Conservation (phyloP, 2,888 invertebrate species). For the Morpho deidamia region DNA sequence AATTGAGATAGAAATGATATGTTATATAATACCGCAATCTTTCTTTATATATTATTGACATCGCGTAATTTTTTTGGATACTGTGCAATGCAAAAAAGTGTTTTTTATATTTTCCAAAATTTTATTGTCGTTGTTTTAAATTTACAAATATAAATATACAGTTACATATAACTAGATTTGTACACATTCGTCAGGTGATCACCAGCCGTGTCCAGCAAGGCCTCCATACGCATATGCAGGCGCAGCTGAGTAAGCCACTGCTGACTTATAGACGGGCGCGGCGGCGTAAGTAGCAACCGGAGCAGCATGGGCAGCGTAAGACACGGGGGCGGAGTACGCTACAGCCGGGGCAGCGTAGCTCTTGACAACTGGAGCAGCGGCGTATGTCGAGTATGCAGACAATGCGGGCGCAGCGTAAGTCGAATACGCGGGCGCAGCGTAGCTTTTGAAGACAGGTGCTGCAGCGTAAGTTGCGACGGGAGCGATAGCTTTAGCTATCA, state of each 20-base stretch:
- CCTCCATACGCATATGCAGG: slow-evolving; percentile 70
- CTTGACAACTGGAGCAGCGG: slow-evolving; percentile 35
- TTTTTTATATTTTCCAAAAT: slow-evolving; percentile 30
- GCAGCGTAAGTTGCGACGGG: slow-evolving; percentile 67
- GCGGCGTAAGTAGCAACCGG: slow-evolving; percentile 29
- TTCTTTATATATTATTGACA: too few relatives aligned
- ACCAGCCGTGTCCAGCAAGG: slow-evolving; percentile 80
- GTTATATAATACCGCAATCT: too few relatives aligned
- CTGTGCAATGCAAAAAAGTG: too few relatives aligned
- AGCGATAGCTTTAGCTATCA: slow-evolving; percentile 40
- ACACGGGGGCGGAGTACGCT: slow-evolving; percentile 35
- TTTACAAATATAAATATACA: slow-evolving; percentile 52
- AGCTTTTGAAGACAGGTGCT: slow-evolving; percentile 51
- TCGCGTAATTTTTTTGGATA: too few relatives aligned
- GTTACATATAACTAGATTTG: slow-evolving; percentile 52
- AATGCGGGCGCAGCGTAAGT: slow-evolving; percentile 60
- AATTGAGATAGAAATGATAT: too few relatives aligned
- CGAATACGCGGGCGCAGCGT: slow-evolving; percentile 56
- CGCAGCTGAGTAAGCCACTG: slow-evolving; percentile 29
- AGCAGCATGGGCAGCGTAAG: slow-evolving; percentile 30
- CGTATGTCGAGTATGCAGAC: slow-evolving; percentile 69
- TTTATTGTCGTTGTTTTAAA: slow-evolving; percentile 55
- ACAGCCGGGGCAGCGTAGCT: slow-evolving; percentile 69
- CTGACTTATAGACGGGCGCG: slow-evolving; percentile 30
- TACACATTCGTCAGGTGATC: slow-evolving; percentile 55